A percentile compares a stretch with the other conserved stretches of the same genome.
phyloP scores from a whole-genome alignment of 2,888 invertebrate genomes.

The Idaea aversata region DNA sequence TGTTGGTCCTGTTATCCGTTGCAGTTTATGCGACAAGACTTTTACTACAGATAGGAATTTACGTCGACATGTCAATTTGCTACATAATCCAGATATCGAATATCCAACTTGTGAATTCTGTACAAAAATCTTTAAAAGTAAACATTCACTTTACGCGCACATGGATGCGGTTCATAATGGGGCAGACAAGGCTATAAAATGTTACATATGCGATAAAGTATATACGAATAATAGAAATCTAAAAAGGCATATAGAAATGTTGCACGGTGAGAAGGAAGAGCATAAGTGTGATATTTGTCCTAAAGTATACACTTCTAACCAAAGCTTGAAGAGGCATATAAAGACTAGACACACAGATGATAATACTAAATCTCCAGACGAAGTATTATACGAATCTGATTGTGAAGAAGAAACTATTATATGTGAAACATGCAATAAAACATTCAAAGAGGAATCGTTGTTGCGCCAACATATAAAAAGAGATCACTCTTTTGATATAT shows the following conservation, averaged over 20 bases:
- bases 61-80: conserved; percentile 53
- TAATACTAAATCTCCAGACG: conserved; percentile 11
- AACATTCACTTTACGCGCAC: conserved; percentile 50
- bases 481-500: conserved; percentile 55
- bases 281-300: conserved; percentile 57
- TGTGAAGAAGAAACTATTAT: conserved; percentile 20
- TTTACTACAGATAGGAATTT: conserved; percentile 60
- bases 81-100: conserved; percentile 53
- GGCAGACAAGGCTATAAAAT: conserved; percentile 40
- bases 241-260: conserved; percentile 57
- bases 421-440: conserved; percentile 47
- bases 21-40: conserved; percentile 47
- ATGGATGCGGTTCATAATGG: conserved; percentile 46
- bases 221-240: conserved; percentile 58
- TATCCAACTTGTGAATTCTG: conserved; percentile 59
- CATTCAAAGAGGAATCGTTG: conserved; percentile 43
- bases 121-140: conserved; percentile 51
- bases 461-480: conserved; percentile 56
- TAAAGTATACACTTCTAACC: conserved; percentile 60
- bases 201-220: conserved; percentile 50
- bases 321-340: conserved; percentile 53
- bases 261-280: conserved; percentile 52
- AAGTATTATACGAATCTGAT: conserved; percentile 9
- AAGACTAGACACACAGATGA: conserved; percentile 38
- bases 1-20: conserved; percentile 41